phyloP scores from a whole-genome alignment of 2,113 vertebrate genomes.

The Esox niger region DNA sequence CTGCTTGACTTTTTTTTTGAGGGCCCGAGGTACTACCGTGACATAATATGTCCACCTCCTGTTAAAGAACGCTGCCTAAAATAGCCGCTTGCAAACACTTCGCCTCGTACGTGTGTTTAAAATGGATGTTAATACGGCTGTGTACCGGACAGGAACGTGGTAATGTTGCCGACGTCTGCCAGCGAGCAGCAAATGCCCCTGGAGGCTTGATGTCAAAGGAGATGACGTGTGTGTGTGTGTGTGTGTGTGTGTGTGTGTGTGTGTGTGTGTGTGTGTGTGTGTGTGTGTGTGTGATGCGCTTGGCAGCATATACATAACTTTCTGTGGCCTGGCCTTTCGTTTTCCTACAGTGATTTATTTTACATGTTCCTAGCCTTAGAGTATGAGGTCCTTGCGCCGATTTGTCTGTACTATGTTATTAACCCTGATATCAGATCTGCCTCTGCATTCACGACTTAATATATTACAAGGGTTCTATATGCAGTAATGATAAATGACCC shows the following conservation, averaged over 20 bases:
- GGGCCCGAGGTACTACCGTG: slow-evolving; percentile 22
- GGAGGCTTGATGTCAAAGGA: slow-evolving; percentile 41
- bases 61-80: slow-evolving; percentile 31
- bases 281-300: slow-evolving; percentile 7
- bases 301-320: slow-evolving; percentile 41
- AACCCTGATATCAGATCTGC: slow-evolving; percentile 2
- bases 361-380: slow-evolving; percentile 22
- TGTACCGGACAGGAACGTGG: slow-evolving; percentile 45
- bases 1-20: slow-evolving; percentile 25
- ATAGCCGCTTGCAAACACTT: slow-evolving; percentile 6
- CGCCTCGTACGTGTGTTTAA: slow-evolving; percentile 49
- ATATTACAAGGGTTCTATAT: not conserved
- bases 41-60: slow-evolving; percentile 41
- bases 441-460: not conserved
- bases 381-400: not conserved
- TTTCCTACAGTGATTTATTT: not conserved
- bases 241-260: slow-evolving; percentile 27
- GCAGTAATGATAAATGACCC: not conserved
- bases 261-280: slow-evolving; percentile 14
- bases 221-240: slow-evolving; percentile 16
- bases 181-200: slow-evolving; percentile 25
- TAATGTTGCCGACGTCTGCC: slow-evolving; percentile 38
- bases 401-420: slow-evolving; percentile 17
- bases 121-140: slow-evolving; percentile 67
- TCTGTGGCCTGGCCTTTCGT: slow-evolving; percentile 25